These are phyloP conservation scores for Empidonax alnorum DNA, from an alignment of 2,113 vertebrate species.

Conservation along the genomic window DNA sequence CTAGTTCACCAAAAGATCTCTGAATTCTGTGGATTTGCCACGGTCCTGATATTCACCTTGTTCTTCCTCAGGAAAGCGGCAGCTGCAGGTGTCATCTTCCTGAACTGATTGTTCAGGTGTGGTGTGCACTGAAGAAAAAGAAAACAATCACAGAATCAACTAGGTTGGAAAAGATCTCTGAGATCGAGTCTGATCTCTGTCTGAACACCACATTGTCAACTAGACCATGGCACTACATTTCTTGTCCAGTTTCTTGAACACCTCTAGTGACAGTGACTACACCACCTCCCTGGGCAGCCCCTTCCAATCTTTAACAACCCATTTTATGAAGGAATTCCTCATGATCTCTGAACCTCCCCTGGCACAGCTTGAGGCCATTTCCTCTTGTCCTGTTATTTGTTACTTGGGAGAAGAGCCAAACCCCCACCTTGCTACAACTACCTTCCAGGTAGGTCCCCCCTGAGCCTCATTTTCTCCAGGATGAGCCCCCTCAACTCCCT, in stretches of 20 bases:
- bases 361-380: background rate
- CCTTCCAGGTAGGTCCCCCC: background rate
- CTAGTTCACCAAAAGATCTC: background rate
- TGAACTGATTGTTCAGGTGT: slow-evolving; percentile 43
- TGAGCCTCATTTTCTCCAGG: background rate
- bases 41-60: slow-evolving; percentile 75
- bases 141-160: background rate
- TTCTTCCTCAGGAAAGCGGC: slow-evolving; percentile 87
- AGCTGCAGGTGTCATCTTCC: slow-evolving; percentile 83
- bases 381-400: background rate
- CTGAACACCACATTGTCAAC: accelerated
- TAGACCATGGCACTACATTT: background rate
- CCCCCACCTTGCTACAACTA: background rate
- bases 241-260: background rate
- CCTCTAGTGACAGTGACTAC: background rate
- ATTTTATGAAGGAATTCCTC: background rate
- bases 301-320: background rate
- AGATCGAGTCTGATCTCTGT: background rate
- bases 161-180: background rate
- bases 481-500: background rate
- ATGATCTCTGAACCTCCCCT: background rate
- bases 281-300: background rate
- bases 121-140: slow-evolving; percentile 29
- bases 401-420: background rate
- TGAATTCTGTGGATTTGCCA: background rate